Conservation (phyloP, 2,888 invertebrate genomes). For the Lucinisca nassula region DNA sequence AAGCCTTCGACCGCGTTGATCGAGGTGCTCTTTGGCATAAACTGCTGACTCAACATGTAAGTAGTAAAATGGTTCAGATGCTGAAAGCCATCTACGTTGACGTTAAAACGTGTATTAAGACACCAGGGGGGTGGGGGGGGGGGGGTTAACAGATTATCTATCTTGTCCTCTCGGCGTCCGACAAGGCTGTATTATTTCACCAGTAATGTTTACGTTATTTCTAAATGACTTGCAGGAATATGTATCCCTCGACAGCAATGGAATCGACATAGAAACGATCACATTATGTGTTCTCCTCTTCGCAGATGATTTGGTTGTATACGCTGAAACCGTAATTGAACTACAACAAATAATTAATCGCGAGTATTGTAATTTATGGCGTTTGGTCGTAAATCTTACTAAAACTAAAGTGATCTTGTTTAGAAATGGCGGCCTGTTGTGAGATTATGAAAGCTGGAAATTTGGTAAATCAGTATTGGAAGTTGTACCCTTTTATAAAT, state of each 20-base stretch:
- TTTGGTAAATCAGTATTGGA: neutral
- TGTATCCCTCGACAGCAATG: neutral
- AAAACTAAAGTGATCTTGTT: constrained; percentile 13
- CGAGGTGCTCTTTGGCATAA: neutral
- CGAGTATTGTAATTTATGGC: neutral
- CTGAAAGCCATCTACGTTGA: neutral
- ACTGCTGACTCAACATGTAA: neutral
- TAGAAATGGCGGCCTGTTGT: neutral
- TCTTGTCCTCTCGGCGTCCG: neutral
- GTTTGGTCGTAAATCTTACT: neutral
- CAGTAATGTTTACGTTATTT: neutral
- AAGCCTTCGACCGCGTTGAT: neutral
- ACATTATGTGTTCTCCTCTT: neutral
- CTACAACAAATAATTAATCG: neutral
- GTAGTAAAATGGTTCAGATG: neutral
- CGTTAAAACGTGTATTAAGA: neutral
- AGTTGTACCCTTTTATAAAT: constrained; percentile 5
- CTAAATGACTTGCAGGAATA: neutral
- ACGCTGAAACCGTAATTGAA: neutral
- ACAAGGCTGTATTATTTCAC: neutral
- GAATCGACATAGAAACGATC: neutral
- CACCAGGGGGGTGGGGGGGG: neutral
- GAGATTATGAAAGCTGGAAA: neutral
- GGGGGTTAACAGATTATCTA: neutral
- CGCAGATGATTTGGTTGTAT: neutral